Conservation (phyloP, 2,888 invertebrate genomes). For the Pristionchus exspectatus region DNA sequence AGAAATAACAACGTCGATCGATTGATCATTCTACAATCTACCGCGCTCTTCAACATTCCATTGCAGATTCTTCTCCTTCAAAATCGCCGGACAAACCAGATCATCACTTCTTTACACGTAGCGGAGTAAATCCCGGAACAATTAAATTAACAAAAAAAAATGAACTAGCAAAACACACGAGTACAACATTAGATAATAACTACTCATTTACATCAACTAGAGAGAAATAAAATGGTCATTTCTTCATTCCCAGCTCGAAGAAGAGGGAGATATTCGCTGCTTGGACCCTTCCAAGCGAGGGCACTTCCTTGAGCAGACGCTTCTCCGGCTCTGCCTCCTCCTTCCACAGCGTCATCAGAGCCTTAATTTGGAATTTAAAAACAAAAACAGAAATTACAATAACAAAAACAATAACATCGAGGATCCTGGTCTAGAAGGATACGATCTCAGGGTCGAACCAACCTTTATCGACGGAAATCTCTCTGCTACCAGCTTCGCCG, state of each 20-base stretch:
- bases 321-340: slow-evolving; percentile 7
- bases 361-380: background rate
- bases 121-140: too few relatives aligned
- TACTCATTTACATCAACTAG: too few relatives aligned
- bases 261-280: slow-evolving; percentile 40
- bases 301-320: slow-evolving; percentile 31
- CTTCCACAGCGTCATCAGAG: background rate
- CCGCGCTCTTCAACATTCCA: background rate
- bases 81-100: too few relatives aligned
- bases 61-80: too few relatives aligned
- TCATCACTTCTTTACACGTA: too few relatives aligned
- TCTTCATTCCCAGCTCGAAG: slow-evolving; percentile 31
- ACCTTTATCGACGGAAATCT: slow-evolving; percentile 69
- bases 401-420: slow-evolving; percentile 53
- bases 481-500: slow-evolving; percentile 67
- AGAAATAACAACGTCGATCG: too few relatives aligned
- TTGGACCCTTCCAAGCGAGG: slow-evolving; percentile 15
- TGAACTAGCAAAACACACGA: too few relatives aligned
- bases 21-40: too few relatives aligned
- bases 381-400: background rate
- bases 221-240: background rate
- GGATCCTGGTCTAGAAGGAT: background rate
- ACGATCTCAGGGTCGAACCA: background rate
- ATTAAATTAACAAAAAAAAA: too few relatives aligned
- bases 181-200: too few relatives aligned